Conservation (phyloP, 1,140 invertebrate species). For the Aphelenchoides avenae region DNA sequence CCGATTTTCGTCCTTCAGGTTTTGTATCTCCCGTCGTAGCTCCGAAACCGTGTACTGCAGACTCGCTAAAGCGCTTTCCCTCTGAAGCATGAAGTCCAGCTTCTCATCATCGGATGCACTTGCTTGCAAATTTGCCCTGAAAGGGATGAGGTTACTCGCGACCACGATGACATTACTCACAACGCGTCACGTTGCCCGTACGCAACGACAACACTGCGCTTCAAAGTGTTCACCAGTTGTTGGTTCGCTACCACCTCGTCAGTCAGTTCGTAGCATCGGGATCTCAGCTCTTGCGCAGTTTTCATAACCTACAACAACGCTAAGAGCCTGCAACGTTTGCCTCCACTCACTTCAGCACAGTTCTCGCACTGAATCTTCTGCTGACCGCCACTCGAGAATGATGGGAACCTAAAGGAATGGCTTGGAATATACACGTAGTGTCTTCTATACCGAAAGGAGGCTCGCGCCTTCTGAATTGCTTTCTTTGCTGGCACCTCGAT, state of each 20-base stretch:
- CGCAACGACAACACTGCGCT: conserved; percentile 31
- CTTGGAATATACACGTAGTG: no score
- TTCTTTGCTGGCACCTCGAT: conserved; percentile 28
- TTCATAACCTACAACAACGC: no score
- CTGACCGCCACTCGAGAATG: no score
- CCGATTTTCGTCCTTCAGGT: conserved; percentile 27
- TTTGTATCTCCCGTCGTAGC: conserved; percentile 24
- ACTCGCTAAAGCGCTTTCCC: conserved; percentile 31
- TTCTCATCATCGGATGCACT: conserved; percentile 22
- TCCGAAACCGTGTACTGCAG: conserved; percentile 32
- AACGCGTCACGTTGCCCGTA: conserved; percentile 36
- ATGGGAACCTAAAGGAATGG: no score
- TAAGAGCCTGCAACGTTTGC: no score
- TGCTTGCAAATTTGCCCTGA: conserved; percentile 22
- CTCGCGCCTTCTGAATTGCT: conserved; percentile 20
- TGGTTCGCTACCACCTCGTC: conserved; percentile 38
- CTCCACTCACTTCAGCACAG: conserved; percentile 27
- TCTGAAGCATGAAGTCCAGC: conserved; percentile 37
- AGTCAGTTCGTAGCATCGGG: conserved; percentile 36
- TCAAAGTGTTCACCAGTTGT: conserved; percentile 26
- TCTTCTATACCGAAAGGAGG: conserved; percentile 24
- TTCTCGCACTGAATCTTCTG: conserved; percentile 32
- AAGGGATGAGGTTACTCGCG: not conserved
- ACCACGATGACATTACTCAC: conserved; percentile 24
- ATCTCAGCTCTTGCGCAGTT: no score